Evolutionary conservation across 2,797 vertebrate species (phyloP).

Genomic region (Pseudopleuronectes americanus): DNA sequence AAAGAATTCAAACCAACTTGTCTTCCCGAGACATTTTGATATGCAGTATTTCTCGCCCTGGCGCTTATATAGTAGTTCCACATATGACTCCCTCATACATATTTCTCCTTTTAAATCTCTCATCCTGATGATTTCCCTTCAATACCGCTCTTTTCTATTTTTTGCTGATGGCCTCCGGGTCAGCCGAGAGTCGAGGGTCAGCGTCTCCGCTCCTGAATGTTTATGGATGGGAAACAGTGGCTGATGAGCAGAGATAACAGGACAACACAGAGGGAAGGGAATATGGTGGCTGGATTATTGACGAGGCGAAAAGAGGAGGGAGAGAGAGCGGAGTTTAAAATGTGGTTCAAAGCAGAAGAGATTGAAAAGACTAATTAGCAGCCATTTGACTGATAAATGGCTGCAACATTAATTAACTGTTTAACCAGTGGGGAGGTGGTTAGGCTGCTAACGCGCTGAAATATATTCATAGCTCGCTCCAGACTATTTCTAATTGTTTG

Average conservation of each 20-base stretch:
- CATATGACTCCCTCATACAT: neutral
- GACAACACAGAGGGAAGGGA: constrained; percentile 36
- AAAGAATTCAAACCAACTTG: constrained; percentile 13
- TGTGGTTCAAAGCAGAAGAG: constrained; percentile 75
- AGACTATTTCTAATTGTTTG: constrained; percentile 27
- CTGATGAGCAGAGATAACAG: constrained; percentile 70
- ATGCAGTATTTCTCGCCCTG: neutral
- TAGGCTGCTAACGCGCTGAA: constrained; percentile 37
- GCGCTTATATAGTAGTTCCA: constrained; percentile 10
- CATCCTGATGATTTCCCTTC: constrained; percentile 37
- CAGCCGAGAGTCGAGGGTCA: constrained; percentile 64
- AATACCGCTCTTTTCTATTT: constrained; percentile 35
- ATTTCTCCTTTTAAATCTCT: constrained; percentile 7
- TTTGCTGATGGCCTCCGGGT: constrained; percentile 61
- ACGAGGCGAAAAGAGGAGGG: constrained; percentile 49
- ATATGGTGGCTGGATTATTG: constrained; percentile 56
- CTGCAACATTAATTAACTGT: constrained; percentile 87
- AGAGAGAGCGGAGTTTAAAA: constrained; percentile 46
- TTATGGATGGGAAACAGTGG: constrained; percentile 64
- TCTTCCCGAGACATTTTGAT: constrained; percentile 8
- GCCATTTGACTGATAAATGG: constrained; percentile 85
- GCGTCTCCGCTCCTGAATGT: constrained; percentile 61
- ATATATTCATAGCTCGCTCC: constrained; percentile 54
- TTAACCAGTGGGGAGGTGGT: constrained; percentile 78
- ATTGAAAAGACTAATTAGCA: constrained; percentile 90